Base-by-base conservation (phyloP, 2,113 vertebrate species). In the Gasterosteus aculeatus region DNA sequence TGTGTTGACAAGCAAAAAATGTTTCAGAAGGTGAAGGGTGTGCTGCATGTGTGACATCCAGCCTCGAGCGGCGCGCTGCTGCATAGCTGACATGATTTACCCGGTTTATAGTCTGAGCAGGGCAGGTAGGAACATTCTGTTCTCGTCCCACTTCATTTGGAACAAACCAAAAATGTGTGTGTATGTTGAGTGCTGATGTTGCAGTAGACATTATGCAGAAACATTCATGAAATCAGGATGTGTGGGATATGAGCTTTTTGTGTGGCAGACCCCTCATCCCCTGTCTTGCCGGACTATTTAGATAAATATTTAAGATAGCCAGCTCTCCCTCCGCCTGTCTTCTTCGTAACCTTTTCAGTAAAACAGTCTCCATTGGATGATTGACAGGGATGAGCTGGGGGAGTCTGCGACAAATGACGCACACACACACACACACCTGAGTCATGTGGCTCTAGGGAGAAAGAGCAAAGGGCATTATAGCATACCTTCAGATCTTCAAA, bases 331-430 rank as follows among this genome's bases (percentile, higher is more conserved):
- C 18, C 68, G 56, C 18, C 57, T 78, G 46, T 70, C 77, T 84
- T 72, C 57, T 54, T 63, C n/a, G 56, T 89, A 83, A 90, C 90
- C 88, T 93, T 92, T 92, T 92, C 73, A 87, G 53, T 57, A 61
- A 89, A 84, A 76, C 91, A 81, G 69, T 64, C 74, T 82, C 73
- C 47, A 67, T 35, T 57, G 56, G 41, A 65, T 84, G 89, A 92
- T 46, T 85, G 90, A 84, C 82, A 77, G 73, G 47, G 66, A 56
- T 29, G 35, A 56, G 65, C 79, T 56, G 8, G 39, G 80, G 81
- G 82, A 71, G 46, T 77, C 29, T 14, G 67, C 14, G 63, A 80
- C 61, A 63, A 60, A 81, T 82, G 69, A 80, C 79, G 72, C 63
- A 59, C 51, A 53, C 67, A 61, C 61, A 53, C 22, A 62, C 49